Conservation (phyloP, 2,113 vertebrate species). For the Osmerus mordax region DNA sequence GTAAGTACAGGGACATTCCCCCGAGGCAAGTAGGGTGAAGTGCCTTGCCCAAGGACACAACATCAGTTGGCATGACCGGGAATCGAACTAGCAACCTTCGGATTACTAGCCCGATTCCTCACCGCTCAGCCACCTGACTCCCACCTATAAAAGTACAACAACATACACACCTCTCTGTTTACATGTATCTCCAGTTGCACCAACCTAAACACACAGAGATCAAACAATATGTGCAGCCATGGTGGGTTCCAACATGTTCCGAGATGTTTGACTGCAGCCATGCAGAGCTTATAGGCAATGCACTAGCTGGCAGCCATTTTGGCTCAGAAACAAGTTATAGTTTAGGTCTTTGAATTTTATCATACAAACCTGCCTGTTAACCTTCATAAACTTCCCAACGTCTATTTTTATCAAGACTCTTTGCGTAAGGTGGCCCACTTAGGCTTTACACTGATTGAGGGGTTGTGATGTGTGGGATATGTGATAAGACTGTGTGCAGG, state of each 20-base stretch:
- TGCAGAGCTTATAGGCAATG: not conserved
- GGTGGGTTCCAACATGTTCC: constrained; percentile 2
- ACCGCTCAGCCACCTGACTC: too few species aligned
- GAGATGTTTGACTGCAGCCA: not conserved
- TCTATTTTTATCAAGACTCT: too few species aligned
- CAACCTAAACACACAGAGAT: constrained; percentile 30
- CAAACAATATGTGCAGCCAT: constrained; percentile 24
- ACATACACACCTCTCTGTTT: not conserved
- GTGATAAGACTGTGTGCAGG: too few species aligned
- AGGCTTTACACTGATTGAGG: too few species aligned
- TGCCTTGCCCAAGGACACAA: too few species aligned
- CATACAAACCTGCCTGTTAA: not conserved
- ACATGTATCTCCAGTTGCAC: not conserved
- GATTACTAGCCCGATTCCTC: too few species aligned
- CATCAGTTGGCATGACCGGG: too few species aligned
- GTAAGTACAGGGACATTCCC: too few species aligned
- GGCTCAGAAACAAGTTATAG: not conserved
- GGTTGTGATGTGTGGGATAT: too few species aligned
- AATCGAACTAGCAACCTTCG: too few species aligned
- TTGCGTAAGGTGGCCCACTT: too few species aligned
- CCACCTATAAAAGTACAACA: constrained; percentile 27
- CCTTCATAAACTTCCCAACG: not conserved
- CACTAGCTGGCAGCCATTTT: not conserved
- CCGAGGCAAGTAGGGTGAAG: too few species aligned
- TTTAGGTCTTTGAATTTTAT: not conserved